Conservation (phyloP, 2,888 invertebrate genomes). For the Limnephilus marmoratus region DNA sequence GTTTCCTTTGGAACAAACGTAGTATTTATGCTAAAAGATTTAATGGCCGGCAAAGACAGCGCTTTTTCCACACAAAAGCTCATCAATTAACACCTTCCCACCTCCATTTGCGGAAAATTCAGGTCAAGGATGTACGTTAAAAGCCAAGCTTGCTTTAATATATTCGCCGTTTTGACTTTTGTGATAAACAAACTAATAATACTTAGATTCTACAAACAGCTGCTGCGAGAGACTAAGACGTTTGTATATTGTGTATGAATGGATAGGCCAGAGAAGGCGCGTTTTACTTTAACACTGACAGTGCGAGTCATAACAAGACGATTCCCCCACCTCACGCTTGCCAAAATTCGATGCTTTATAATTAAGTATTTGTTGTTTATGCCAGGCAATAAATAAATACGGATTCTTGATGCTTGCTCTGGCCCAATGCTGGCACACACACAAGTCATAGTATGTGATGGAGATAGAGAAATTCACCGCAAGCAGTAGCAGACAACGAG, state of each 20-base stretch:
- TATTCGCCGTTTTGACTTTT: background rate
- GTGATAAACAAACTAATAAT: background rate
- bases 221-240: background rate
- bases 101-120: background rate
- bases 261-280: background rate
- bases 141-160: background rate
- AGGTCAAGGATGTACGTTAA: slow-evolving; percentile 22
- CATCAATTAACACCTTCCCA: slow-evolving; percentile 31
- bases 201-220: background rate
- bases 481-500: too few species aligned
- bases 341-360: background rate
- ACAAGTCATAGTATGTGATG: background rate
- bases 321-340: background rate
- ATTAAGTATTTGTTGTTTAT: background rate
- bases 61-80: background rate
- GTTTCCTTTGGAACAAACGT: background rate
- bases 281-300: background rate
- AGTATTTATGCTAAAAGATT: background rate
- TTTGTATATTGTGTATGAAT: background rate
- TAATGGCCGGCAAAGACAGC: background rate
- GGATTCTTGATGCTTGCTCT: background rate
- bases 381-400: background rate
- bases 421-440: too few species aligned
- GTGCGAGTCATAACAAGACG: background rate
- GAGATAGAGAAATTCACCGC: background rate